Evolutionary conservation across 2,888 invertebrate species (phyloP), one percentile per base, ranked within the genome.

Genomic region (Sipha maydis): DNA sequence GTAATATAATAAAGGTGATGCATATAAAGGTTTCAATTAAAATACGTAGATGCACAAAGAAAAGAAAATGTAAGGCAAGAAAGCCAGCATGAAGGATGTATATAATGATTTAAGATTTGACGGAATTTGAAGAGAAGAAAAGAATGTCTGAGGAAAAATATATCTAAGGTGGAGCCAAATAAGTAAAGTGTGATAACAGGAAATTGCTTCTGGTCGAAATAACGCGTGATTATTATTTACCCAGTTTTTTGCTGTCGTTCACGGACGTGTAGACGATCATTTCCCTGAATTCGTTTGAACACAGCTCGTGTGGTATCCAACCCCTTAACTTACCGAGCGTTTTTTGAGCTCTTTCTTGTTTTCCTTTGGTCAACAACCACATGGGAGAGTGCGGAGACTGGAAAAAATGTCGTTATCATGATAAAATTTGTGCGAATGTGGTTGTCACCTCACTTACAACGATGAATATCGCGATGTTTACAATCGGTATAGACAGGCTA

Each of bases 331-430:
- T 93, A 89, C 93, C 93, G 28, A 94, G 92, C 0, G 94, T 93
- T 48, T 91, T 91, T 17, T 93, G 90, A 0, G 94, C 94, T 11
- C 94, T 93, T 90, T 93, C 93, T 11, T 69, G 92, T 1, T 93
- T 92, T 9, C 93, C 93, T 90, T 93, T 93, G 0, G 94, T 93
- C 89, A 94, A 90, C n/a, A 94, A 91, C 94, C 94, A 94, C 91
- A 93, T 92, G 75, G 94, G 94, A 25, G 94, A 93, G 91, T 94
- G 94, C 0, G 94, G 94, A 3, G 94, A 93, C 93, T 93, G 91
- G 21, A 67, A 41, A 73, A 73, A 73, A 28, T 34, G 28, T 31
- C 19, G 14, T n/a, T 1, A 19, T 31, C 11, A 19, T 31, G 1
- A 14, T 28, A 7, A 31, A 11, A 19, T 4, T 31, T 54, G 21